A percentile compares a stretch with the other conserved stretches of the same genome.
These are phyloP conservation scores for Paramisgurnus dabryanus DNA, from an alignment of 2,113 vertebrate species.

Conservation along the genomic window DNA sequence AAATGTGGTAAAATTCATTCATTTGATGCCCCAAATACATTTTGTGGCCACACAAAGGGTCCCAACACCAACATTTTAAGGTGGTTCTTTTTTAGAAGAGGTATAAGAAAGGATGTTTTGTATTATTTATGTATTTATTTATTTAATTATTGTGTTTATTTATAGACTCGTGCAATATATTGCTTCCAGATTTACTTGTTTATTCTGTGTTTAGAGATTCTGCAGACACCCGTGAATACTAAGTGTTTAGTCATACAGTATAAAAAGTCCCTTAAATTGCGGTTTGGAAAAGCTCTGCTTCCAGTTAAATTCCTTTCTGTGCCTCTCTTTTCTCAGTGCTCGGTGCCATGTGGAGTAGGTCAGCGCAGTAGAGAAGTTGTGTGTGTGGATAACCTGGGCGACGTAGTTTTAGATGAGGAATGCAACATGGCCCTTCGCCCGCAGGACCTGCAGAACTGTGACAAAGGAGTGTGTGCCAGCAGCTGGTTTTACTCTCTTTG, in stretches of 20 bases:
- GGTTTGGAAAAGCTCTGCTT: background rate
- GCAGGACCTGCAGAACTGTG: constrained; percentile 86
- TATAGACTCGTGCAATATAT: background rate
- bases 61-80: too few species aligned
- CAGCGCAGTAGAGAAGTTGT: constrained; percentile 87
- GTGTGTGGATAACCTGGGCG: constrained; percentile 89
- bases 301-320: background rate
- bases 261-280: background rate
- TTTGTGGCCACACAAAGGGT: too few species aligned
- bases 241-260: background rate
- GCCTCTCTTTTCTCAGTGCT: constrained; percentile 75
- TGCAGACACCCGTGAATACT: background rate
- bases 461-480: constrained; percentile 89
- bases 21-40: too few species aligned
- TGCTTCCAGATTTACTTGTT: background rate
- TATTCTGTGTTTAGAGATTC: background rate
- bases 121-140: too few species aligned
- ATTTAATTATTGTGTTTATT: background rate
- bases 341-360: constrained; percentile 90
- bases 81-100: too few species aligned
- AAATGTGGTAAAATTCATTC: too few species aligned
- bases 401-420: constrained; percentile 84
- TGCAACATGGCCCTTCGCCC: constrained; percentile 92
- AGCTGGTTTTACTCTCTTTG: constrained; percentile 94
- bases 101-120: background rate